Percentiles rank a stretch among this genome's conserved stretches.
Conservation (phyloP, 2,797 vertebrate species). For the Aselliscus stoliczkanus region DNA sequence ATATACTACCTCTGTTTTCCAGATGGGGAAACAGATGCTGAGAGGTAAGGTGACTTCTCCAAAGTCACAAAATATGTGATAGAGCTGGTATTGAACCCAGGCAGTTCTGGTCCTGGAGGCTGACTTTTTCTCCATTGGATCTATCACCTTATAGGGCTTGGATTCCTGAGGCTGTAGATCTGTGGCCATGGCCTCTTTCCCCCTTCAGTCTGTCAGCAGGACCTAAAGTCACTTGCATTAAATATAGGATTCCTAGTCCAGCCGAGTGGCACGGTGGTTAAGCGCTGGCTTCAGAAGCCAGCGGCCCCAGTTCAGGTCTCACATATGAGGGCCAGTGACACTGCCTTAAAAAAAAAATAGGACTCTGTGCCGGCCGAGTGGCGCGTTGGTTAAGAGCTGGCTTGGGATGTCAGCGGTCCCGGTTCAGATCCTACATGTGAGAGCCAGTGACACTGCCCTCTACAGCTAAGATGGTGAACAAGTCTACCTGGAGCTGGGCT, state of each 20-base stretch:
- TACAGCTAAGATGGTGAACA: too few relatives aligned
- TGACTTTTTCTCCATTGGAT: background rate
- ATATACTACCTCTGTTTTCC: background rate
- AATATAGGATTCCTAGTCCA: conserved; percentile 20
- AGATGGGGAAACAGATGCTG: background rate
- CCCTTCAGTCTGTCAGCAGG: background rate
- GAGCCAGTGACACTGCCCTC: too few relatives aligned
- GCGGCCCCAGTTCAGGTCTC: too few relatives aligned
- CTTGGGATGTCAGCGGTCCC: too few relatives aligned
- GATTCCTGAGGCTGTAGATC: background rate
- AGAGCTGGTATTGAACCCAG: background rate
- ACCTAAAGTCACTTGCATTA: background rate
- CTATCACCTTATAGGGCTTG: background rate
- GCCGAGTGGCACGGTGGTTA: too few relatives aligned
- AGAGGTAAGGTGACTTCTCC: background rate
- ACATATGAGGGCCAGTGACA: too few relatives aligned
- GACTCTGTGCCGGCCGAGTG: too few relatives aligned
- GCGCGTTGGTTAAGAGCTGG: too few relatives aligned
- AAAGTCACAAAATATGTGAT: background rate
- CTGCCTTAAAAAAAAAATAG: too few relatives aligned
- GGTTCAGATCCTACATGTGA: too few relatives aligned
- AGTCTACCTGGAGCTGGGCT: too few relatives aligned
- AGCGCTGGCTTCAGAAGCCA: too few relatives aligned
- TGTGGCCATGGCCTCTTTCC: background rate
- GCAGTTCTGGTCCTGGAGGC: background rate